Conservation (phyloP, 2,888 invertebrate genomes). For the Volucella inanis region DNA sequence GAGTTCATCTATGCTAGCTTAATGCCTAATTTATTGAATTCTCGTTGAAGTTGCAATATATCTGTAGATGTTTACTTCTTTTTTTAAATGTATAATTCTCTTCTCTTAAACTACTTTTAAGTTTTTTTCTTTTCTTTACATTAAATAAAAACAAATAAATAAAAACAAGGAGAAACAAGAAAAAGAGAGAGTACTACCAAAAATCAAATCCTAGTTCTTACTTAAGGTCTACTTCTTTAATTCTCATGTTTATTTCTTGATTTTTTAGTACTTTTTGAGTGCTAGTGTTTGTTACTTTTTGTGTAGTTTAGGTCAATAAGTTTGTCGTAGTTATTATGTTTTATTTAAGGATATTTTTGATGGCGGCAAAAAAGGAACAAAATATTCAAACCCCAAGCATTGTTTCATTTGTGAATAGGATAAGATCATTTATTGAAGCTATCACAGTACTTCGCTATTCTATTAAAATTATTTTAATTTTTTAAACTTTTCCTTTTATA, state of each 20-base stretch:
- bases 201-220: constrained; percentile 66
- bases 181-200: constrained; percentile 62
- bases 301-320: constrained; percentile 50
- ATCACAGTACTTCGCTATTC: constrained; percentile 81
- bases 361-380: constrained; percentile 77
- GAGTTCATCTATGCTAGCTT: constrained; percentile 54
- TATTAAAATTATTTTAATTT: constrained; percentile 69
- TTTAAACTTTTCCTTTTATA: constrained; percentile 41
- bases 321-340: constrained; percentile 54
- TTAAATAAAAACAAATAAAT: constrained; percentile 46
- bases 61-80: constrained; percentile 35
- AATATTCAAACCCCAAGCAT: constrained; percentile 68
- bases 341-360: constrained; percentile 67
- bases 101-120: constrained; percentile 13
- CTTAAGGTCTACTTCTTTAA: constrained; percentile 36
- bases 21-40: constrained; percentile 43
- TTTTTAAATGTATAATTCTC: constrained; percentile 13
- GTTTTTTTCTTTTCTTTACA: constrained; percentile 28
- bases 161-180: constrained; percentile 40
- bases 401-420: constrained; percentile 63
- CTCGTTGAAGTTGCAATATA: constrained; percentile 36
- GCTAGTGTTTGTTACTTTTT: constrained; percentile 47
- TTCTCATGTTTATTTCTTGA: constrained; percentile 24
- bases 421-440: constrained; percentile 77
- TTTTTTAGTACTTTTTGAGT: constrained; percentile 32